Evolutionary conservation across 2,113 vertebrate species (phyloP).

Genomic region (Delphinapterus leucas): DNA sequence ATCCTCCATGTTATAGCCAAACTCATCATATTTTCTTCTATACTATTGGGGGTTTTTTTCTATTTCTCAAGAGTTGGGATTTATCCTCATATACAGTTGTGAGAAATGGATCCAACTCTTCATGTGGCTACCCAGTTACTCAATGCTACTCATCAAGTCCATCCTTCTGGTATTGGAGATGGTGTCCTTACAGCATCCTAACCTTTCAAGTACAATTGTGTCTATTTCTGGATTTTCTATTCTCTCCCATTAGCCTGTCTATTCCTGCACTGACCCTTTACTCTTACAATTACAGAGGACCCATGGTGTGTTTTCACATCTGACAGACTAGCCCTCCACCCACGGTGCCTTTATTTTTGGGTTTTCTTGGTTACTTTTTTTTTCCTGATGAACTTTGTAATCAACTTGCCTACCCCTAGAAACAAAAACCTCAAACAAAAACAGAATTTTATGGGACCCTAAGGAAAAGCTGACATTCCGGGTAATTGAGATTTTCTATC

Average conservation of each 20-base stretch:
- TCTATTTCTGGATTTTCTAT: fast-evolving
- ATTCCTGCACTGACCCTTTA: fast-evolving
- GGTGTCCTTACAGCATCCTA: fast-evolving
- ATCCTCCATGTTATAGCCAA: fast-evolving
- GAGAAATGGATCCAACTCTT: neutral
- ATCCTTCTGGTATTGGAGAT: fast-evolving
- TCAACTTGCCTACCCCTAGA: neutral
- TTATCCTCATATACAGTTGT: fast-evolving
- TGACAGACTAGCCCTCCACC: neutral
- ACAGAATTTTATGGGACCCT: too few relatives aligned
- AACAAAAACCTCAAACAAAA: neutral
- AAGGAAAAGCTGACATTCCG: neutral
- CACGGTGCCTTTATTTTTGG: fast-evolving
- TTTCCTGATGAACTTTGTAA: neutral
- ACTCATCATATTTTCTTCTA: fast-evolving
- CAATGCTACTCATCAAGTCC: fast-evolving
- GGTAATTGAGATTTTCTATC: fast-evolving
- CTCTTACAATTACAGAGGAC: fast-evolving
- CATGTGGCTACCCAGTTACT: fast-evolving
- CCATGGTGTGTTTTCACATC: fast-evolving
- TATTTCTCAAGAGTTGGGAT: neutral
- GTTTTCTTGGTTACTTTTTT: neutral
- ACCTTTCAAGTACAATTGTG: fast-evolving
- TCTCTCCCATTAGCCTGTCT: neutral
- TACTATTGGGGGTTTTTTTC: fast-evolving